Percentiles rank a stretch among this genome's conserved stretches.
These are phyloP conservation scores for Zhengitettix transpicula DNA, from an alignment of 2,888 invertebrate genomes.

Conservation along the genomic window DNA sequence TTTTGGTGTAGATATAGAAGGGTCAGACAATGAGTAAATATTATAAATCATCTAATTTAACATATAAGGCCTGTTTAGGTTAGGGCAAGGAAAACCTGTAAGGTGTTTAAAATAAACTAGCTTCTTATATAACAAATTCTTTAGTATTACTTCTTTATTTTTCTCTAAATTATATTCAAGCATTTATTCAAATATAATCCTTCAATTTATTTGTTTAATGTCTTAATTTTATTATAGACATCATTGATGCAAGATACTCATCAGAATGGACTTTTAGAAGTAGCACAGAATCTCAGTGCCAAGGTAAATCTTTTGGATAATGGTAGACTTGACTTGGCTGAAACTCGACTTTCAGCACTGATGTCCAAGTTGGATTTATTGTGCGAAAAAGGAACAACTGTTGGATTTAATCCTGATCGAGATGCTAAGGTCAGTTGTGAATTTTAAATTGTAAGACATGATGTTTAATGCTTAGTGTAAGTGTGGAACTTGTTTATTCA, in stretches of 20 bases:
- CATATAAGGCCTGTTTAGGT: too few relatives aligned
- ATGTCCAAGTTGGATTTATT: conserved; percentile 61
- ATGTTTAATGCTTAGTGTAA: neutral
- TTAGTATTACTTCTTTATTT: too few relatives aligned
- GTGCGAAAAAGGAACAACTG: conserved; percentile 38
- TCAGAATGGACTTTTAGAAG: conserved; percentile 41
- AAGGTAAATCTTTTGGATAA: conserved; percentile 67
- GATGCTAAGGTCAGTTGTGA: conserved; percentile 39
- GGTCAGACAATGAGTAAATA: too few relatives aligned
- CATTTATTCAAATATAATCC: too few relatives aligned
- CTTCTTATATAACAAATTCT: neutral
- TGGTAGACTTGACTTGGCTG: conserved; percentile 66
- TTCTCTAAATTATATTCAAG: too few relatives aligned
- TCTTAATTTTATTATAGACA: too few relatives aligned
- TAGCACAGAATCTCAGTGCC: conserved; percentile 60
- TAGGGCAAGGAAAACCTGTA: too few relatives aligned
- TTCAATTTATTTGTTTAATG: too few relatives aligned
- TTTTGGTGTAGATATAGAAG: too few relatives aligned
- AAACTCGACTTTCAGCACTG: conserved; percentile 59
- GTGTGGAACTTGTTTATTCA: neutral
- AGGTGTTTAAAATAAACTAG: too few relatives aligned
- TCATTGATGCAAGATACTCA: conserved; percentile 15
- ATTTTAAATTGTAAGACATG: neutral
- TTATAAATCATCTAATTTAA: too few relatives aligned
- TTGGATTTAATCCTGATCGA: conserved; percentile 42